phyloP scores from a whole-genome alignment of 1,140 invertebrate genomes.

The Meloidogyne chitwoodi region DNA sequence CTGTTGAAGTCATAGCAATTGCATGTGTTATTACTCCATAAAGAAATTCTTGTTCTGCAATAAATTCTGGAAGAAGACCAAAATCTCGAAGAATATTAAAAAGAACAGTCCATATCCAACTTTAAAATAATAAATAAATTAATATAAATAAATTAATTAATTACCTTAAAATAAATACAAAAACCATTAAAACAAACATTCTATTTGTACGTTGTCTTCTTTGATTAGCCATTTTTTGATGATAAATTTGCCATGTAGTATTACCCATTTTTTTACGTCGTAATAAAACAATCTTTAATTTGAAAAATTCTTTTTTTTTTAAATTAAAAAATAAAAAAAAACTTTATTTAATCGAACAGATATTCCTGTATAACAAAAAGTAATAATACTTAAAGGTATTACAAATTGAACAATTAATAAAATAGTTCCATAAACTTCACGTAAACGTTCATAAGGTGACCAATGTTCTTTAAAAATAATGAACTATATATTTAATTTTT shows the following conservation, averaged over 20 bases:
- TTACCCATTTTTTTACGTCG: slow-evolving; percentile 32
- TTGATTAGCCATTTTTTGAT: slow-evolving; percentile 51
- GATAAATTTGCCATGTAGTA: slow-evolving; percentile 44
- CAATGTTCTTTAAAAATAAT: too few species aligned
- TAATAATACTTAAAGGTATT: slow-evolving; percentile 54
- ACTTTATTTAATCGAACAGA: slow-evolving; percentile 49
- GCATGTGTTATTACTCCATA: slow-evolving; percentile 65
- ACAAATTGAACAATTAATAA: slow-evolving; percentile 54
- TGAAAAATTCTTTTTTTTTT: not conserved
- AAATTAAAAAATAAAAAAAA: not conserved
- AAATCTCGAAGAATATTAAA: slow-evolving; percentile 65
- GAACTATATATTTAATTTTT: too few species aligned
- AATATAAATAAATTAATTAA: slow-evolving; percentile 31
- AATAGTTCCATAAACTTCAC: slow-evolving; percentile 51
- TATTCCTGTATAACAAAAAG: slow-evolving; percentile 55
- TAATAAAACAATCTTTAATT: slow-evolving; percentile 46
- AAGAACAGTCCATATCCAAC: slow-evolving; percentile 65
- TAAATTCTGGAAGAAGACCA: slow-evolving; percentile 57
- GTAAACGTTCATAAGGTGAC: slow-evolving; percentile 35
- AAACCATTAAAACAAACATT: slow-evolving; percentile 57
- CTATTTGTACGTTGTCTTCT: slow-evolving; percentile 56
- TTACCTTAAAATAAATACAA: slow-evolving; percentile 15
- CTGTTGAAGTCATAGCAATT: slow-evolving; percentile 65
- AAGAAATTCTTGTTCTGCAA: slow-evolving; percentile 56
- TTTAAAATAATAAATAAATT: slow-evolving; percentile 63